A percentile compares a stretch with the other conserved stretches of the same genome.
Conservation (phyloP, 2,113 vertebrate genomes). For the Dasyornis broadbenti region DNA sequence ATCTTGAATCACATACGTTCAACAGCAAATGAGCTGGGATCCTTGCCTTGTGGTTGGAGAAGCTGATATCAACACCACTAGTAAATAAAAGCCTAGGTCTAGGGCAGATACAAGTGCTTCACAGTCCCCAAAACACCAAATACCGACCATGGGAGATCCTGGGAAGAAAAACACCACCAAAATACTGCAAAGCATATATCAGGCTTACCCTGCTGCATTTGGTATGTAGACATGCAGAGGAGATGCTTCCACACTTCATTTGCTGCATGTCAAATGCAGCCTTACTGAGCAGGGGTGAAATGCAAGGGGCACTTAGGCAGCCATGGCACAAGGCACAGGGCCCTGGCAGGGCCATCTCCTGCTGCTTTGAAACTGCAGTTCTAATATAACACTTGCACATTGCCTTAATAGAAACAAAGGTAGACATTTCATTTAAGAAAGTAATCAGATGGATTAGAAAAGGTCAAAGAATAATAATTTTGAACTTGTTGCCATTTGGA, state of each 20-base stretch:
- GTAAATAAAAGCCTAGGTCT: neutral
- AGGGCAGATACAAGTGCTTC: neutral
- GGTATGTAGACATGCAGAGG: neutral
- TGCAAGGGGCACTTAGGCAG: neutral
- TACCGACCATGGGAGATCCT: neutral
- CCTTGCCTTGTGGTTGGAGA: neutral
- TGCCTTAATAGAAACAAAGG: neutral
- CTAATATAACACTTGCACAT: neutral
- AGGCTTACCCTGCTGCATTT: neutral
- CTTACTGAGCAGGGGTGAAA: neutral
- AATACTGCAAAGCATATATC: neutral
- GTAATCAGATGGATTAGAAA: neutral
- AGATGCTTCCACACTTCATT: neutral
- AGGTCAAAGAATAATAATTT: neutral
- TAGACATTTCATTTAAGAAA: neutral
- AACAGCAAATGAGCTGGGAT: neutral
- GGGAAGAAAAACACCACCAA: neutral
- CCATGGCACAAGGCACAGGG: fast-evolving
- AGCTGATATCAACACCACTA: neutral
- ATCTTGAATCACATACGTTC: neutral
- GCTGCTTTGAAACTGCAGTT: neutral
- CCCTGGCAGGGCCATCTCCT: neutral
- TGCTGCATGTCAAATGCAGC: neutral
- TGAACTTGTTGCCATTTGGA: neutral
- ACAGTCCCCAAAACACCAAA: neutral